These are phyloP conservation scores for Diorhabda carinulata DNA, from an alignment of 1,140 invertebrate species.

Conservation along the genomic window DNA sequence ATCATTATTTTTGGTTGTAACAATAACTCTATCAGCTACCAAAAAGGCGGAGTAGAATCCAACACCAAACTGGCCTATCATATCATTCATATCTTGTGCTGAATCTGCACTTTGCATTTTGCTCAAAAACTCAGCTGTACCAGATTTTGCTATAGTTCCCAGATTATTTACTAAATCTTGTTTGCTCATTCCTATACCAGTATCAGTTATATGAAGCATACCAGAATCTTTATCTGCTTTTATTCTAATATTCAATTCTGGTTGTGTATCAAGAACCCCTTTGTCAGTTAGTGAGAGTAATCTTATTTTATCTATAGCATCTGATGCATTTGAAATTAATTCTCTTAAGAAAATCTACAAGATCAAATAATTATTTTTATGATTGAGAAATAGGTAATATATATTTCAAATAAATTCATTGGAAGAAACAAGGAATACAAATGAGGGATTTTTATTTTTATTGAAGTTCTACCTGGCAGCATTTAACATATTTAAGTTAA, in stretches of 20 bases:
- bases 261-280: constrained; percentile 68
- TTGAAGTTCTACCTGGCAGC: too few species aligned
- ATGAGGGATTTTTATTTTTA: too few species aligned
- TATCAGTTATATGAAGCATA: constrained; percentile 91
- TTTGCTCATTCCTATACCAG: constrained; percentile 98
- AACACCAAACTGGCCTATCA: constrained; percentile 96
- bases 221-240: constrained; percentile 96
- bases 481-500: too few species aligned
- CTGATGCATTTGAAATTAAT: constrained; percentile 95
- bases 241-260: constrained; percentile 87
- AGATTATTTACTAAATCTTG: constrained; percentile 93
- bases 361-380: constrained; percentile 13
- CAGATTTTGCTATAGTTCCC: constrained; percentile 98
- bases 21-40: constrained; percentile 80
- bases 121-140: constrained; percentile 95
- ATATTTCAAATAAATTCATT: too few species aligned
- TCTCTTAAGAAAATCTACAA: constrained; percentile 91
- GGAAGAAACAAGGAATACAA: too few species aligned
- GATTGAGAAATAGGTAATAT: too few species aligned
- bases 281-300: constrained; percentile 87
- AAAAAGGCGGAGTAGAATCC: constrained; percentile 98
- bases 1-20: constrained; percentile 93
- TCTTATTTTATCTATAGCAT: constrained; percentile 93
- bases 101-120: constrained; percentile 79
- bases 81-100: constrained; percentile 71